phyloP scores from a whole-genome alignment of 2,888 invertebrate genomes.

The Spodoptera littoralis region DNA sequence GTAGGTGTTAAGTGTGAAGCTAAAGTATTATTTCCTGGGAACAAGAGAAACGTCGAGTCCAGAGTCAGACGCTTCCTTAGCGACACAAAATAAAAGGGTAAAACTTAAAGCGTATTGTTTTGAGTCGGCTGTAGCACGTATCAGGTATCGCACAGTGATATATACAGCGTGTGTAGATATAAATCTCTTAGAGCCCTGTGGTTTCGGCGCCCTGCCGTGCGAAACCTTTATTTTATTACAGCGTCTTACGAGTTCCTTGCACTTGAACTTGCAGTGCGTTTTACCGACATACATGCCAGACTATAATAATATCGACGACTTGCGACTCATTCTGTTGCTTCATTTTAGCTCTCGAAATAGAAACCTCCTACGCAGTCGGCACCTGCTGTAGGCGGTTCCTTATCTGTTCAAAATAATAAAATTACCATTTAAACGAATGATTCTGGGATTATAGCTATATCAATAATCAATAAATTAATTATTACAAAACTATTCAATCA shows the following conservation, averaged over 20 bases:
- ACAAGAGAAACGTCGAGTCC: constrained; percentile 17
- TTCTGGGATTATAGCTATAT: constrained; percentile 40
- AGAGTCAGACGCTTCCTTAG: constrained; percentile 22
- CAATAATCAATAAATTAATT: constrained; percentile 47
- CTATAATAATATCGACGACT: constrained; percentile 18
- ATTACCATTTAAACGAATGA: constrained; percentile 36
- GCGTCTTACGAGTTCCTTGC: constrained; percentile 76
- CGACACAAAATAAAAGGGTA: constrained; percentile 53
- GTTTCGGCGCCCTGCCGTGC: constrained; percentile 74
- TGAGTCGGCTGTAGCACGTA: constrained; percentile 57
- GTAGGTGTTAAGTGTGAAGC: constrained; percentile 32
- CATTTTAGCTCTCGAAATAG: constrained; percentile 15
- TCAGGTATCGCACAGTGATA: constrained; percentile 65
- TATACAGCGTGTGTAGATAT: constrained; percentile 56
- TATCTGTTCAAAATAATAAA: constrained; percentile 29
- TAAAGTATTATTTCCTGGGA: constrained; percentile 34
- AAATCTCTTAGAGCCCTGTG: constrained; percentile 65
- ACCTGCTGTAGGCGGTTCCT: constrained; percentile 11
- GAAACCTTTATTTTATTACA: constrained; percentile 78
- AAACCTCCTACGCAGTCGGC: constrained; percentile 15
- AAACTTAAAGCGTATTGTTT: constrained; percentile 64
- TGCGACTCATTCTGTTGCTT: constrained; percentile 21
- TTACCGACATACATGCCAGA: constrained; percentile 44
- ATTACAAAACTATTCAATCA: constrained; percentile 23
- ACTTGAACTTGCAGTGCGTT: constrained; percentile 66